Conservation (phyloP, 2,113 vertebrate species). For the Meleagris gallopavo region DNA sequence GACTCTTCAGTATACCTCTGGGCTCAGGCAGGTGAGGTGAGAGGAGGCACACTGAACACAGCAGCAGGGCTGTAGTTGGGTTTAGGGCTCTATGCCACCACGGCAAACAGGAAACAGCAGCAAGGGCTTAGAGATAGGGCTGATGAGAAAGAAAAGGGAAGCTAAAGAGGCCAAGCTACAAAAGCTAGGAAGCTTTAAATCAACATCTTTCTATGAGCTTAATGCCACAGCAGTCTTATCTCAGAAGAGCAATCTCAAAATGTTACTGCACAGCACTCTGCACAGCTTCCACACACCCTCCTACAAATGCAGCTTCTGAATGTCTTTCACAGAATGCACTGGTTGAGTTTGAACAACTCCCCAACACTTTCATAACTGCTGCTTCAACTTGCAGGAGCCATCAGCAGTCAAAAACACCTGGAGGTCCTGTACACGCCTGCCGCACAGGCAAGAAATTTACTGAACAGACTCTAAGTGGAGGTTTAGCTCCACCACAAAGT, state of each 20-base stretch:
- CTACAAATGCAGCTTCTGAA: background rate
- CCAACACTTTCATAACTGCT: rapidly evolving
- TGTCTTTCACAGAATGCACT: rapidly evolving
- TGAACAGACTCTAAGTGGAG: background rate
- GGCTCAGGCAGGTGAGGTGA: background rate
- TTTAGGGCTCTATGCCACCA: background rate
- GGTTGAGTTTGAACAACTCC: background rate
- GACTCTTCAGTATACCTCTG: rapidly evolving
- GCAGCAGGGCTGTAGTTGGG: background rate
- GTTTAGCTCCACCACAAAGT: background rate
- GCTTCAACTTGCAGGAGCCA: conserved; percentile 31
- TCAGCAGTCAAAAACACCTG: background rate
- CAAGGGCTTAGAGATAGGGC: background rate
- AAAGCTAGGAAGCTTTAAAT: background rate
- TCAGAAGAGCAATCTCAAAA: background rate
- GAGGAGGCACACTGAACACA: rapidly evolving
- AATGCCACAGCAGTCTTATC: background rate
- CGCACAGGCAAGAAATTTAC: rapidly evolving
- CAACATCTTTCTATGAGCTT: rapidly evolving
- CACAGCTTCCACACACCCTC: background rate
- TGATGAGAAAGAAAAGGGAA: background rate
- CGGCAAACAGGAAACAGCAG: background rate
- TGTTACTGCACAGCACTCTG: background rate
- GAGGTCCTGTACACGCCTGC: background rate
- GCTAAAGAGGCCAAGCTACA: background rate